Percentiles rank a stretch among this genome's conserved stretches.
Conservation (phyloP, 2,113 vertebrate genomes). For the Oncorhynchus masou region DNA sequence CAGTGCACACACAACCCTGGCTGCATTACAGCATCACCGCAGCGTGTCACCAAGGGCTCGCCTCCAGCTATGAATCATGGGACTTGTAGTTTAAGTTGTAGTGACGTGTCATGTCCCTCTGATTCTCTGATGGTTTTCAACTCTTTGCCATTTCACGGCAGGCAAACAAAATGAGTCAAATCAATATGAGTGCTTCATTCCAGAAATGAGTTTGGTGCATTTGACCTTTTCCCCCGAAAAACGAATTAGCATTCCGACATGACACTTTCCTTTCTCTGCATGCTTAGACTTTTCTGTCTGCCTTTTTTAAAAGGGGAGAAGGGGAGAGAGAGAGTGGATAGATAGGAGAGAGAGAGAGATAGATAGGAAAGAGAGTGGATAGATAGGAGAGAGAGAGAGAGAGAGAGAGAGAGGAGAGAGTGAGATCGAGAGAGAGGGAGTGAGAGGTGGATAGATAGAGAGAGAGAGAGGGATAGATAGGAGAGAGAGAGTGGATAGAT, state of each 20-base stretch:
- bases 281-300: background rate
- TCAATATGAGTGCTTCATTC: background rate
- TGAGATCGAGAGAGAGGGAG: slow-evolving; percentile 25
- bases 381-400: slow-evolving; percentile 5
- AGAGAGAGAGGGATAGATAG: slow-evolving; percentile 41
- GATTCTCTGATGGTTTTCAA: too few relatives aligned
- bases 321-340: background rate
- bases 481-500: slow-evolving; percentile 16
- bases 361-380: slow-evolving; percentile 7
- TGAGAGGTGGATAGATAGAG: slow-evolving; percentile 22
- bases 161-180: slow-evolving; percentile 3
- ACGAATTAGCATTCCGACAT: slow-evolving; percentile 16
- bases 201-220: background rate
- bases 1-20: slow-evolving; percentile 16
- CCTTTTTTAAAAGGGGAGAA: slow-evolving; percentile 22
- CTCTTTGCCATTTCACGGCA: too few relatives aligned
- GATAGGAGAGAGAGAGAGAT: background rate
- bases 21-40: slow-evolving; percentile 9
- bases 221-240: background rate
- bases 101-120: background rate
- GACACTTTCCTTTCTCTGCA: background rate
- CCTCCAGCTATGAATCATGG: slow-evolving; percentile 44
- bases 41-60: slow-evolving; percentile 29
- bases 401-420: slow-evolving; percentile 23
- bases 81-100: slow-evolving; percentile 34